A percentile compares a stretch with the other conserved stretches of the same genome.
These are phyloP conservation scores for Serinus canaria DNA, from an alignment of 2,113 vertebrate species.

Conservation along the genomic window DNA sequence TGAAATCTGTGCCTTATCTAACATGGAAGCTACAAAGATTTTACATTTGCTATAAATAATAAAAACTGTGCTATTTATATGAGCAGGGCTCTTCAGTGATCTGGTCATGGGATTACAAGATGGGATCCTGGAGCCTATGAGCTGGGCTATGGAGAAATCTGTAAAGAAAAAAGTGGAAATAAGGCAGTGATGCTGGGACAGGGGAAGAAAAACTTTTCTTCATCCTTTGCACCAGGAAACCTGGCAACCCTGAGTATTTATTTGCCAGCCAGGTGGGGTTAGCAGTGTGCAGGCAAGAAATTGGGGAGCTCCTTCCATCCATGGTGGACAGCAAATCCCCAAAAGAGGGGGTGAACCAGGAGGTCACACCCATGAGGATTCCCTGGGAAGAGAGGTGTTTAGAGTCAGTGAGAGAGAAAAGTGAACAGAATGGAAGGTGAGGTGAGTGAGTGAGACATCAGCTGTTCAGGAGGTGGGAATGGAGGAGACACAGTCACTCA, in stretches of 20 bases:
- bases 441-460: background rate
- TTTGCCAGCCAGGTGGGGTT: background rate
- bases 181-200: background rate
- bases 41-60: background rate
- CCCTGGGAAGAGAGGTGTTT: background rate
- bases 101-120: background rate
- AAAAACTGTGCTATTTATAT: background rate
- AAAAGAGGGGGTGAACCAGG: background rate
- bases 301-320: background rate
- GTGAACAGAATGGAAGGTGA: background rate
- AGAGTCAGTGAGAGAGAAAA: background rate
- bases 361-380: background rate
- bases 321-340: background rate
- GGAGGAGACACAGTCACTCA: background rate
- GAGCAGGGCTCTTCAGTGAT: background rate
- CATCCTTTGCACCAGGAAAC: background rate
- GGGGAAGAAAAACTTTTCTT: background rate
- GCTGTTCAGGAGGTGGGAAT: background rate
- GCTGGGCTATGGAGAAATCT: background rate
- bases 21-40: background rate
- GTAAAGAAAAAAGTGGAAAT: background rate
- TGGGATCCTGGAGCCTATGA: background rate
- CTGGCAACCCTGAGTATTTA: background rate
- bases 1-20: background rate
- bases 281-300: background rate